Evolutionary conservation across 2,797 vertebrate species (phyloP).

Genomic region (Rhinichthys osculus): DNA sequence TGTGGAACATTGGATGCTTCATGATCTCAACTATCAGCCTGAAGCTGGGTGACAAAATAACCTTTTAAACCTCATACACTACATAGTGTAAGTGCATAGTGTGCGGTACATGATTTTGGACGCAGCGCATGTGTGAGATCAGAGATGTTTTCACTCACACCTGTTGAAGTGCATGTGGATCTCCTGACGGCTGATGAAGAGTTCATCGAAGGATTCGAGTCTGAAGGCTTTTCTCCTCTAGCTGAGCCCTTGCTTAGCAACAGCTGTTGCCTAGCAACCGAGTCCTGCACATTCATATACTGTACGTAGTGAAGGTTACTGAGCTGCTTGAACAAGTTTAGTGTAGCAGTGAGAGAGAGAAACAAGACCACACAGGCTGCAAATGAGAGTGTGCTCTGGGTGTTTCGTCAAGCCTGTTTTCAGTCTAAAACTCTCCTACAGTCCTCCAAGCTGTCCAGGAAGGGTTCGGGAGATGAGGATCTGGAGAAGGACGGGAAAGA

Average conservation of each 20-base stretch:
- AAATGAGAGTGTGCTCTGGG: not conserved
- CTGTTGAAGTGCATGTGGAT: not conserved
- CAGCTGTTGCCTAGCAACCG: constrained; percentile 80
- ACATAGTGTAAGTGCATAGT: not conserved
- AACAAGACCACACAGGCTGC: not conserved
- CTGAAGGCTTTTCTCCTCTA: constrained; percentile 52
- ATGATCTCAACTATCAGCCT: too few species aligned
- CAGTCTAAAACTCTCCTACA: constrained; percentile 74
- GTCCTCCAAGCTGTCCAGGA: constrained; percentile 92
- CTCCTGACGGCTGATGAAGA: not conserved
- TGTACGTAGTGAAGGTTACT: constrained; percentile 57
- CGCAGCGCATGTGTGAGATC: not conserved
- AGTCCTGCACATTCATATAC: constrained; percentile 65
- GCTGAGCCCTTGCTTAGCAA: constrained; percentile 75
- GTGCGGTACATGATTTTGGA: not conserved
- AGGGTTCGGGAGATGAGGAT: constrained; percentile 86
- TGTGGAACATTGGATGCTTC: not conserved
- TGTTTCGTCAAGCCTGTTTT: not conserved
- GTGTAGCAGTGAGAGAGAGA: not conserved
- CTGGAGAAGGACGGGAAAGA: constrained; percentile 94
- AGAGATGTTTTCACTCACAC: not conserved
- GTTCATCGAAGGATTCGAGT: not conserved
- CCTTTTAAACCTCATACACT: not conserved
- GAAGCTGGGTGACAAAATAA: not conserved
- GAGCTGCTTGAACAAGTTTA: not conserved